Percentiles rank a stretch among this genome's conserved stretches.
These are phyloP conservation scores for Chymomyza costata DNA, from an alignment of 1,140 invertebrate species.

Conservation along the genomic window DNA sequence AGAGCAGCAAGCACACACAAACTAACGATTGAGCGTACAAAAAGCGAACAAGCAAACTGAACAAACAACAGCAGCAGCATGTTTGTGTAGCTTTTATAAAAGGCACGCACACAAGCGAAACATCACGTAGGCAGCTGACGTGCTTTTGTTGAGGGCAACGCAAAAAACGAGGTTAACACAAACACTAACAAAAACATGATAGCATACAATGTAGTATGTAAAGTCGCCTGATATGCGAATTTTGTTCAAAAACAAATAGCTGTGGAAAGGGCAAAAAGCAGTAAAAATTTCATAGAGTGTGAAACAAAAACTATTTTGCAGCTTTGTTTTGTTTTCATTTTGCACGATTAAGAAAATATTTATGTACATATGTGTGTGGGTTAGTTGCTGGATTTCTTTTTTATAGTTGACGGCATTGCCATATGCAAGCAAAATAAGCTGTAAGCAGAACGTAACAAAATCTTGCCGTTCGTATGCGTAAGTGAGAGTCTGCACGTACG, in stretches of 20 bases:
- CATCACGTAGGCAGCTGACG: constrained; percentile 55
- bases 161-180: constrained; percentile 45
- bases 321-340: constrained; percentile 34
- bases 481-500: constrained; percentile 40
- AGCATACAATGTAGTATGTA: constrained; percentile 25
- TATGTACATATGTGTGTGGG: constrained; percentile 21
- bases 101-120: constrained; percentile 20
- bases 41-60: constrained; percentile 17
- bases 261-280: constrained; percentile 50
- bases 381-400: constrained; percentile 29
- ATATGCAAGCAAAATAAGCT: constrained; percentile 39
- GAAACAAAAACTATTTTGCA: constrained; percentile 32
- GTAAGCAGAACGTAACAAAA: constrained; percentile 23
- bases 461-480: constrained; percentile 18
- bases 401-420: constrained; percentile 38
- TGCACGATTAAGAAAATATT: constrained; percentile 20
- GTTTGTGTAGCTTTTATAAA: constrained; percentile 14
- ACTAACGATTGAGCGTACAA: constrained; percentile 29
- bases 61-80: constrained; percentile 20
- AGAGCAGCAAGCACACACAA: constrained; percentile 13
- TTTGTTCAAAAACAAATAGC: constrained; percentile 52
- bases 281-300: no score
- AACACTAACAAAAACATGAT: constrained; percentile 14
- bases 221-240: constrained; percentile 62
- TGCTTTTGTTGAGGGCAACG: constrained; percentile 33